phyloP scores from a whole-genome alignment of 2,797 vertebrate genomes.

The Poeciliopsis turneri region DNA sequence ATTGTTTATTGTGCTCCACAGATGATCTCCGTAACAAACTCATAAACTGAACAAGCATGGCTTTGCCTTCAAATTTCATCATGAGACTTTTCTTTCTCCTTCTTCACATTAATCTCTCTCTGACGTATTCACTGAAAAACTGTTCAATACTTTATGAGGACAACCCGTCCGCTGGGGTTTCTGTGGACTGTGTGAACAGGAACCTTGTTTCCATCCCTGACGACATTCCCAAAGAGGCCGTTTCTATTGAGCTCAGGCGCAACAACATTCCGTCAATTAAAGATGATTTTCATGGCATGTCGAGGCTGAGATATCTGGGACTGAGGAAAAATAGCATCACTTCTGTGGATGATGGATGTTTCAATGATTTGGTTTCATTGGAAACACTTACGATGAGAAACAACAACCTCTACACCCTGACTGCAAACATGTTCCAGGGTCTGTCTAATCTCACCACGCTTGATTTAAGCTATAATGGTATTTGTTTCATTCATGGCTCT shows the following conservation, averaged over 20 bases:
- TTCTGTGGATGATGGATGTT: conserved; percentile 30
- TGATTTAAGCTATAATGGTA: fast-evolving
- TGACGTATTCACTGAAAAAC: conserved; percentile 32
- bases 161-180: background rate
- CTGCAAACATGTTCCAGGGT: conserved; percentile 17
- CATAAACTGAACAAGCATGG: background rate
- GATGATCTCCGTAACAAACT: background rate
- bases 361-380: background rate
- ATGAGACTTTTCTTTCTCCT: conserved; percentile 2
- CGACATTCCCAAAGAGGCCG: conserved; percentile 23
- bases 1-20: conserved; percentile 1
- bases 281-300: background rate
- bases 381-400: background rate
- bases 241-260: fast-evolving
- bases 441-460: conserved; percentile 19
- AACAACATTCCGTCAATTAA: conserved; percentile 7
- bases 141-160: background rate
- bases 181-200: background rate
- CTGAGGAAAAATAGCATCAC: background rate
- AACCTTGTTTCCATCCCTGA: conserved; percentile 20
- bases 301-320: background rate
- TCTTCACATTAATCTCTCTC: background rate
- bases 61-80: background rate
- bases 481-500: background rate
- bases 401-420: conserved; percentile 25